Evolutionary conservation across 2,797 vertebrate species (phyloP).

Genomic region (Artibeus jamaicensis): DNA sequence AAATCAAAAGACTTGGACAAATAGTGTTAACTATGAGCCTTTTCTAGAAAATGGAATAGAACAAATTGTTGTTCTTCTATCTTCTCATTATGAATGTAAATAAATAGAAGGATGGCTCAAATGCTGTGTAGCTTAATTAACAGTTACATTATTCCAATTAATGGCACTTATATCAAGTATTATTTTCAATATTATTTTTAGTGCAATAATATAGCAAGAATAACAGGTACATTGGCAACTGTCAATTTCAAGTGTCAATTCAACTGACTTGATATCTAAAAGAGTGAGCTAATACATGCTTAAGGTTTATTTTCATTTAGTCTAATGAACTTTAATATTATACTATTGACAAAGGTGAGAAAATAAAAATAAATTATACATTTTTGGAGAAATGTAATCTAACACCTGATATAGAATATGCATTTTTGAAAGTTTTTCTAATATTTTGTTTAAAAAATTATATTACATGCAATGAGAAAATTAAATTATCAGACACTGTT

Average conservation of each 20-base stretch:
- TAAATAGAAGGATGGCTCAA: not conserved
- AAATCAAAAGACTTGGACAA: not conserved
- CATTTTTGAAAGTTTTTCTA: not conserved
- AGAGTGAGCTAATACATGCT: not conserved
- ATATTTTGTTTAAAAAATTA: not conserved
- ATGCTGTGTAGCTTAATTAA: not conserved
- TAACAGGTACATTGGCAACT: conserved; percentile 1
- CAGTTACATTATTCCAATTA: not conserved
- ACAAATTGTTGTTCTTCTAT: not conserved
- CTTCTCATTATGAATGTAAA: conserved; percentile 18
- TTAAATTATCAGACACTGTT: not conserved
- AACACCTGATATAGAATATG: not conserved
- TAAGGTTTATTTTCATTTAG: not conserved
- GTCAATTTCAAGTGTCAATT: conserved; percentile 54
- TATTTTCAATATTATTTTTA: not conserved
- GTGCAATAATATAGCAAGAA: not conserved
- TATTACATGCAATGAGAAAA: not conserved
- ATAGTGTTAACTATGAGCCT: not conserved
- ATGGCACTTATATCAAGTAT: not conserved
- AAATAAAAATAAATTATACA: not conserved
- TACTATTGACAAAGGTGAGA: not conserved
- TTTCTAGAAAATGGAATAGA: conserved; percentile 30
- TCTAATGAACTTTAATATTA: not conserved
- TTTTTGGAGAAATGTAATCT: not conserved
- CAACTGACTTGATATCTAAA: not conserved